phyloP scores from a whole-genome alignment of 2,888 invertebrate genomes.

The Dorcus parallelipipedus region DNA sequence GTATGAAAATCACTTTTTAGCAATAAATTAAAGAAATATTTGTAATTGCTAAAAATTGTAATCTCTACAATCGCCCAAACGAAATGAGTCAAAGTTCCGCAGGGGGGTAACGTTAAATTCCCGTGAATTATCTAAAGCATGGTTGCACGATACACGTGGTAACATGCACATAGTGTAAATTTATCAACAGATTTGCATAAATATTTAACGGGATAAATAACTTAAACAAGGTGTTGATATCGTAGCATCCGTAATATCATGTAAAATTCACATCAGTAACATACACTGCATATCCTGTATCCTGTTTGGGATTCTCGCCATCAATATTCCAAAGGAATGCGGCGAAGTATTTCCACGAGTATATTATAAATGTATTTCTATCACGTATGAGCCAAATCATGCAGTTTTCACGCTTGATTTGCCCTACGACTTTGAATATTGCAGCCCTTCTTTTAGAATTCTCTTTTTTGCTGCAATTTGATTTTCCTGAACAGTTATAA shows the following conservation, averaged over 20 bases:
- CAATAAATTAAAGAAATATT: too few species aligned
- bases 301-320: slow-evolving; percentile 11
- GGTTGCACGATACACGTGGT: background rate
- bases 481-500: too few species aligned
- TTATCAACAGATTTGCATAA: background rate
- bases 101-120: too few species aligned
- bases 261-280: slow-evolving; percentile 14
- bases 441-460: background rate
- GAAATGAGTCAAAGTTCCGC: too few species aligned
- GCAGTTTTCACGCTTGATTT: slow-evolving; percentile 28
- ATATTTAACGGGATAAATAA: background rate
- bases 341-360: slow-evolving; percentile 13
- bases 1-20: too few species aligned
- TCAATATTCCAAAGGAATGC: slow-evolving; percentile 21
- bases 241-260: slow-evolving; percentile 8
- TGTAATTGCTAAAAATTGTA: too few species aligned
- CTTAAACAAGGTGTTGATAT: slow-evolving; percentile 1
- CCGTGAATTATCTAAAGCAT: too few species aligned
- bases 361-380: slow-evolving; percentile 20
- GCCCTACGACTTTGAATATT: slow-evolving; percentile 7
- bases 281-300: slow-evolving; percentile 11
- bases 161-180: background rate
- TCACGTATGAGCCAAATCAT: slow-evolving; percentile 24
- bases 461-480: too few species aligned
- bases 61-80: too few species aligned